These are phyloP conservation scores for Drosophila fulvimacula DNA, from an alignment of 2,888 invertebrate species.

Conservation along the genomic window DNA sequence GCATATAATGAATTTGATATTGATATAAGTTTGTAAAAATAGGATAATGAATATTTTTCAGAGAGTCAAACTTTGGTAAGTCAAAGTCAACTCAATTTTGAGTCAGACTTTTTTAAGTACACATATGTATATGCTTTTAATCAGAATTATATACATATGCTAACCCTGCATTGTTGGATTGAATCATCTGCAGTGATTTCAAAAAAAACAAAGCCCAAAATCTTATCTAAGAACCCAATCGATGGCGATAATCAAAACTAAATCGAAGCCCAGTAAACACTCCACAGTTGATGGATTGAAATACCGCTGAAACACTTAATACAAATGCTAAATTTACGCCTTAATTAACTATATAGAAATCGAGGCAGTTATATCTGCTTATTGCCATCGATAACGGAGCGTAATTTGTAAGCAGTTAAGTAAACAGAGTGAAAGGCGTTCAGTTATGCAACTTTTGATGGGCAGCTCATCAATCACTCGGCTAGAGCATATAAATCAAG, in stretches of 20 bases:
- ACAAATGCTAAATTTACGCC: background rate
- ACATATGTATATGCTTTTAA: no score
- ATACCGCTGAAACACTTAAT: background rate
- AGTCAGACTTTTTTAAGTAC: no score
- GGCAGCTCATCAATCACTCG: constrained; percentile 79
- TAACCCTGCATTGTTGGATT: no score
- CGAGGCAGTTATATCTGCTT: background rate
- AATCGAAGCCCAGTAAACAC: background rate
- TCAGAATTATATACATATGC: no score
- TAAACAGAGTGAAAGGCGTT: constrained; percentile 41
- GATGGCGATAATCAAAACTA: background rate
- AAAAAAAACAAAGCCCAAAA: background rate
- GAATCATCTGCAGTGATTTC: no score
- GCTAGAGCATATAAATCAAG: constrained; percentile 82
- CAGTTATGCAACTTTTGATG: constrained; percentile 38
- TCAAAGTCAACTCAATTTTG: no score
- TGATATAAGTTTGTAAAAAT: no score
- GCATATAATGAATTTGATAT: no score
- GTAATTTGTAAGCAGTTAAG: constrained; percentile 48
- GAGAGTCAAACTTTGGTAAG: no score
- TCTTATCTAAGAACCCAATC: background rate
- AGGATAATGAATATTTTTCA: no score
- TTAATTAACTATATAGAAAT: background rate
- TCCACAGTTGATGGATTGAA: constrained; percentile 6
- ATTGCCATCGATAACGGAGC: constrained; percentile 7